A percentile compares a stretch with the other conserved stretches of the same genome.
These are phyloP conservation scores for Tiliqua scincoides DNA, from an alignment of 2,113 vertebrate genomes.

Conservation along the genomic window DNA sequence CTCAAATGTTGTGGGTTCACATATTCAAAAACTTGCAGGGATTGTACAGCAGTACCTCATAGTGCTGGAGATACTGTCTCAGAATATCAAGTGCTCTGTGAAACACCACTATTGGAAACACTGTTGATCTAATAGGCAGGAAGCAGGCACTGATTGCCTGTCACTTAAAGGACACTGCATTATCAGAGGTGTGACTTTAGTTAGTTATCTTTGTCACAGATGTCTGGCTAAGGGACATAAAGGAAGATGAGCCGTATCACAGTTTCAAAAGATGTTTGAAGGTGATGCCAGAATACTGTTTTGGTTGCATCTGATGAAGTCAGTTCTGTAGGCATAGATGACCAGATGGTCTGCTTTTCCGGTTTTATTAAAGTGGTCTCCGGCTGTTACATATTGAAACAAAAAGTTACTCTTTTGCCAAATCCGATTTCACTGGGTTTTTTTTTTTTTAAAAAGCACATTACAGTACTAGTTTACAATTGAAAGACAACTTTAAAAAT, in stretches of 20 bases:
- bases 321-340: not conserved
- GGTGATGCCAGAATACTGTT: not conserved
- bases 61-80: too few relatives aligned
- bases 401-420: not conserved
- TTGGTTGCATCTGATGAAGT: constrained; percentile 12
- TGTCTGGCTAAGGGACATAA: not conserved
- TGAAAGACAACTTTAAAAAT: constrained; percentile 7
- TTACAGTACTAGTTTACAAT: not conserved
- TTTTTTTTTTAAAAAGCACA: constrained; percentile 12
- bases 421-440: not conserved
- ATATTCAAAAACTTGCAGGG: too few relatives aligned
- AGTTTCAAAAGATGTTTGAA: not conserved
- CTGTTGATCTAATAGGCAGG: too few relatives aligned
- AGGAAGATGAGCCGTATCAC: not conserved
- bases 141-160: too few relatives aligned
- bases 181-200: not conserved
- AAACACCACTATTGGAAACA: too few relatives aligned
- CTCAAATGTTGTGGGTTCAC: too few relatives aligned
- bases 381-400: not conserved
- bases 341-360: not conserved
- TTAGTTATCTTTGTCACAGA: not conserved
- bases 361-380: not conserved
- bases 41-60: too few relatives aligned
- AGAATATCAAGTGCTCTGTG: too few relatives aligned
- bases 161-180: too few relatives aligned